Evolutionary conservation across 92 coral and sea anemone genomes (phyloP).

Genomic region (Zoanthus gigantus): DNA sequence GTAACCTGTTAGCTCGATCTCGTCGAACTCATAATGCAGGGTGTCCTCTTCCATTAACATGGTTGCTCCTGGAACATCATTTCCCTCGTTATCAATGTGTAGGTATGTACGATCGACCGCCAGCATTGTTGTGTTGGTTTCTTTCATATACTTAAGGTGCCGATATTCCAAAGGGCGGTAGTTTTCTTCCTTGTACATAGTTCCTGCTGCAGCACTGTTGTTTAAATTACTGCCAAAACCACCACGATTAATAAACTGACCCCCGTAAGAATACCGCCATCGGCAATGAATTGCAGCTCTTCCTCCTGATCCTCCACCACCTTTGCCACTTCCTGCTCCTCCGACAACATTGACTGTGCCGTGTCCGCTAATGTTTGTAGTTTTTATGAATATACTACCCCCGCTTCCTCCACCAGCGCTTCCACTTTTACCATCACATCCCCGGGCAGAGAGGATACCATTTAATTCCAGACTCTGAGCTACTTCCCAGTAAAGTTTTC

Average conservation of each 20-base stretch:
- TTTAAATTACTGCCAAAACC: slow-evolving; percentile 42
- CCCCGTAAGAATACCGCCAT: slow-evolving; percentile 72
- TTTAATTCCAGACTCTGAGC: slow-evolving; percentile 69
- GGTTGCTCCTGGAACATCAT: slow-evolving; percentile 70
- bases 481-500: slow-evolving; percentile 68
- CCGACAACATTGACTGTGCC: slow-evolving; percentile 67
- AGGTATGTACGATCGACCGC: slow-evolving; percentile 69
- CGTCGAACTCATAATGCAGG: slow-evolving; percentile 67
- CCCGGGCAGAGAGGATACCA: slow-evolving; percentile 66
- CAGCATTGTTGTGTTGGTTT: slow-evolving; percentile 57
- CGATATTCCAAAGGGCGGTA: slow-evolving; percentile 70
- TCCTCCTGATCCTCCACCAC: slow-evolving; percentile 81
- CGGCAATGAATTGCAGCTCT: slow-evolving; percentile 77
- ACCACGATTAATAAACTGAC: slow-evolving; percentile 65
- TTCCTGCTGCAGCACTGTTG: slow-evolving; percentile 73
- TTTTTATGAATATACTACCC: slow-evolving; percentile 68
- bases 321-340: slow-evolving; percentile 57
- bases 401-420: slow-evolving; percentile 79
- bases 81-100: slow-evolving; percentile 69
- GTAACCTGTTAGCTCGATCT: slow-evolving; percentile 71
- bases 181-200: slow-evolving; percentile 72
- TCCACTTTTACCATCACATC: slow-evolving; percentile 55
- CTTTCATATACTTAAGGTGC: slow-evolving; percentile 66
- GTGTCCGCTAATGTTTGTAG: slow-evolving; percentile 77
- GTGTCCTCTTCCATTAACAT: slow-evolving; percentile 67